These are phyloP conservation scores for Pterocles orientalis DNA, from an alignment of 2,113 vertebrate species.

Conservation along the genomic window DNA sequence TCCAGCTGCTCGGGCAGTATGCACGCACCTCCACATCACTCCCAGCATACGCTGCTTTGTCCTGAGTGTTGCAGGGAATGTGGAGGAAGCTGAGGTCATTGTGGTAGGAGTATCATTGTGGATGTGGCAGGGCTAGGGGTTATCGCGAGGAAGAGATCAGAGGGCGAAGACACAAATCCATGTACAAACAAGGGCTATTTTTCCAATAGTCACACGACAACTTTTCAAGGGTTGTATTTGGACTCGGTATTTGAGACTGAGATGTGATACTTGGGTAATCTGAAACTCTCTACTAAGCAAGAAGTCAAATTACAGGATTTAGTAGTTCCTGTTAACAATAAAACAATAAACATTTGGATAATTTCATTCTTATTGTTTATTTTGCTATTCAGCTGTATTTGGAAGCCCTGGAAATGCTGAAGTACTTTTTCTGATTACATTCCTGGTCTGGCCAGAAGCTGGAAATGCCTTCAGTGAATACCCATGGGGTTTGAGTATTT, in stretches of 20 bases:
- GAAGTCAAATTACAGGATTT: neutral
- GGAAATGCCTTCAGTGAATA: constrained; percentile 6
- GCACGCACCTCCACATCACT: rapidly evolving
- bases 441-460: neutral
- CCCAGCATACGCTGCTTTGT: rapidly evolving
- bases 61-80: neutral
- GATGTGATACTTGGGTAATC: neutral
- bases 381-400: neutral
- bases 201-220: neutral
- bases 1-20: neutral
- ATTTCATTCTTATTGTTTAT: neutral
- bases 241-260: neutral
- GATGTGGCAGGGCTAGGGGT: neutral
- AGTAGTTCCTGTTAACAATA: neutral
- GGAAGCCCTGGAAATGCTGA: neutral
- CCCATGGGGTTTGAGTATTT: neutral
- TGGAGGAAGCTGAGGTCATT: neutral
- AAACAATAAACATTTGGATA: neutral
- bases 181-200: neutral
- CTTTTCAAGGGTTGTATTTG: neutral
- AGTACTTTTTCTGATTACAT: constrained; percentile 2
- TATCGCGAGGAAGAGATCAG: neutral
- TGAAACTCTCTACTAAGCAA: neutral
- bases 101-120: neutral
- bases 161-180: neutral